These are phyloP conservation scores for Lottia scabra DNA, from an alignment of 2,888 invertebrate species.

Conservation along the genomic window DNA sequence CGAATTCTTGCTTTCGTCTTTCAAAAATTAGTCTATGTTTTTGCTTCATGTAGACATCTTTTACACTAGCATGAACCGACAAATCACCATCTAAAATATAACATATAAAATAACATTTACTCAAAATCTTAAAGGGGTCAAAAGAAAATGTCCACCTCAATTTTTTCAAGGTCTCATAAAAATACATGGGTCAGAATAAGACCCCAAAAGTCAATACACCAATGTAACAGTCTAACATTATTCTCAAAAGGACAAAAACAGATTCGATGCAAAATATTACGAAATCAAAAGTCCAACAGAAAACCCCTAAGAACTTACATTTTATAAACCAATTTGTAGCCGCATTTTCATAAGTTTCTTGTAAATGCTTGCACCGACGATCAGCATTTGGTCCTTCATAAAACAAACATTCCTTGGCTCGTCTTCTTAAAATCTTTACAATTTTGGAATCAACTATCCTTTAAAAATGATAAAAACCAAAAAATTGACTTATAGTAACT, in stretches of 20 bases:
- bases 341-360: constrained; percentile 81
- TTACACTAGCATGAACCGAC: constrained; percentile 80
- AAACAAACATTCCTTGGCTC: constrained; percentile 85
- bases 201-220: too few relatives aligned
- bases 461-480: constrained; percentile 50
- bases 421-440: constrained; percentile 82
- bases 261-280: too few relatives aligned
- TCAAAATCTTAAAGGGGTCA: too few relatives aligned
- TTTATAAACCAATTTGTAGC: constrained; percentile 92
- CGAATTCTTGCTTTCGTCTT: constrained; percentile 77
- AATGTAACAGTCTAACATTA: too few relatives aligned
- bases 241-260: too few relatives aligned
- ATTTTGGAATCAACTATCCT: constrained; percentile 88
- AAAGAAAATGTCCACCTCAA: too few relatives aligned
- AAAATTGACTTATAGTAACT: background rate
- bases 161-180: too few relatives aligned
- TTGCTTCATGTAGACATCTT: constrained; percentile 92
- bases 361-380: constrained; percentile 75
- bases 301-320: constrained; percentile 76
- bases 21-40: constrained; percentile 99
- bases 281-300: too few relatives aligned
- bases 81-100: constrained; percentile 83
- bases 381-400: constrained; percentile 78
- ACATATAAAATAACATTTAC: too few relatives aligned
- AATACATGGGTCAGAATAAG: too few relatives aligned